phyloP scores from a whole-genome alignment of 1,140 invertebrate species.

The Steinernema khuongi region DNA sequence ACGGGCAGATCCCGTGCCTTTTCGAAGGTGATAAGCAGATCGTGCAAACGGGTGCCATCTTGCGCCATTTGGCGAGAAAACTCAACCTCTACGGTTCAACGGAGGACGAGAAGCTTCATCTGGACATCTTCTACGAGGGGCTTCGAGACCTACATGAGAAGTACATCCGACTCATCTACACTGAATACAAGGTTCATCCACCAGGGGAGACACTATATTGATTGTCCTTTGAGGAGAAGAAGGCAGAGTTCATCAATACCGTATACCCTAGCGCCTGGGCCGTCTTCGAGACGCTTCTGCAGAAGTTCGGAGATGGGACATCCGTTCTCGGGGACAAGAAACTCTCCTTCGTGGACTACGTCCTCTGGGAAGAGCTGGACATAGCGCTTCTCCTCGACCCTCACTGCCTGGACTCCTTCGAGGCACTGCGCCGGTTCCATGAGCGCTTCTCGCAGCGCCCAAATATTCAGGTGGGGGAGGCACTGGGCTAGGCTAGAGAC shows the following conservation, averaged over 20 bases:
- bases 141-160: slow-evolving; percentile 50
- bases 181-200: slow-evolving; percentile 51
- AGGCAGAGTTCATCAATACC: slow-evolving; percentile 49
- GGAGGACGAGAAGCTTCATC: slow-evolving; percentile 43
- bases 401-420: slow-evolving; percentile 50
- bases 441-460: slow-evolving; percentile 43
- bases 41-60: slow-evolving; percentile 59
- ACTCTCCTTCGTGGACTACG: slow-evolving; percentile 58
- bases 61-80: slow-evolving; percentile 57
- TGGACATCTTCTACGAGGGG: slow-evolving; percentile 53
- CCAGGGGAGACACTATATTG: not conserved
- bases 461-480: slow-evolving; percentile 37
- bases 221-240: slow-evolving; percentile 40
- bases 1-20: slow-evolving; percentile 57
- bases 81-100: slow-evolving; percentile 43
- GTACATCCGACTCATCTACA: slow-evolving; percentile 57
- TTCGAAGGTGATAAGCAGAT: slow-evolving; percentile 48
- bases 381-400: slow-evolving; percentile 48
- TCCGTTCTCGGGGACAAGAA: slow-evolving; percentile 34
- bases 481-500: not conserved
- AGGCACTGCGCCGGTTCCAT: slow-evolving; percentile 49
- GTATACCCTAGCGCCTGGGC: slow-evolving; percentile 41
- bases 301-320: slow-evolving; percentile 29
- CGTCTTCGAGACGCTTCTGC: slow-evolving; percentile 39
- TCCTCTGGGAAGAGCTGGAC: slow-evolving; percentile 58